phyloP scores from a whole-genome alignment of 2,113 vertebrate species.

The Aphelocoma coerulescens region DNA sequence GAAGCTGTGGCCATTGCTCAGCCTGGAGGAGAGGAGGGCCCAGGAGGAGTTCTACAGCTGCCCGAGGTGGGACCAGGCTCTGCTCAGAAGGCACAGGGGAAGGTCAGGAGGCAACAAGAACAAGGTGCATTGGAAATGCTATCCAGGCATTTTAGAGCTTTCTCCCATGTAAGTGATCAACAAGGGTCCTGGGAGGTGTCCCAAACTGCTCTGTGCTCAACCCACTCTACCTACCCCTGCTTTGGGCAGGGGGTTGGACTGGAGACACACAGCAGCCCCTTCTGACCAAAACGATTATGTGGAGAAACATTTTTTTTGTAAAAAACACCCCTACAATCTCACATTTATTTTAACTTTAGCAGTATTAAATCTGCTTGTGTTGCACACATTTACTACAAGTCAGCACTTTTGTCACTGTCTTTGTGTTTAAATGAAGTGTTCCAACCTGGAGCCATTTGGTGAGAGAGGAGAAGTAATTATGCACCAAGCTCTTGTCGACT shows the following conservation, averaged over 20 bases:
- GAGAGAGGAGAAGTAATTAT: conserved; percentile 49
- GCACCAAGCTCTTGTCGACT: conserved; percentile 43
- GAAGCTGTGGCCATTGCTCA: fast-evolving
- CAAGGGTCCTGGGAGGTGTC: not conserved
- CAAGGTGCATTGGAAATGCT: not conserved
- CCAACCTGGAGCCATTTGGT: conserved; percentile 40
- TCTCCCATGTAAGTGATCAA: fast-evolving
- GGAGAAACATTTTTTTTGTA: not conserved
- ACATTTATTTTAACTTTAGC: not conserved
- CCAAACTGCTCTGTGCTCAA: not conserved
- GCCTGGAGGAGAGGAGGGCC: too few species aligned
- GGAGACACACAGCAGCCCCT: not conserved
- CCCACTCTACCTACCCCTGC: not conserved
- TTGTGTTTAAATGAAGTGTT: conserved; percentile 55
- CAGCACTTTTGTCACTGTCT: conserved; percentile 64
- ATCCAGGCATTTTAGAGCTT: not conserved
- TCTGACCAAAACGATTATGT: not conserved
- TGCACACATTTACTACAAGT: not conserved
- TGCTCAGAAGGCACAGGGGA: not conserved
- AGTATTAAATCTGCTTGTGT: not conserved
- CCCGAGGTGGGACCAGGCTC: not conserved
- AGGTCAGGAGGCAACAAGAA: not conserved
- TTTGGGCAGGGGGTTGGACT: not conserved
- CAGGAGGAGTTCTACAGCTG: fast-evolving
- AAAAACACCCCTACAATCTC: not conserved